Percentiles rank a stretch among this genome's conserved stretches.
Evolutionary conservation across 2,888 invertebrate genomes (phyloP).

Genomic region (Oithona nana): DNA sequence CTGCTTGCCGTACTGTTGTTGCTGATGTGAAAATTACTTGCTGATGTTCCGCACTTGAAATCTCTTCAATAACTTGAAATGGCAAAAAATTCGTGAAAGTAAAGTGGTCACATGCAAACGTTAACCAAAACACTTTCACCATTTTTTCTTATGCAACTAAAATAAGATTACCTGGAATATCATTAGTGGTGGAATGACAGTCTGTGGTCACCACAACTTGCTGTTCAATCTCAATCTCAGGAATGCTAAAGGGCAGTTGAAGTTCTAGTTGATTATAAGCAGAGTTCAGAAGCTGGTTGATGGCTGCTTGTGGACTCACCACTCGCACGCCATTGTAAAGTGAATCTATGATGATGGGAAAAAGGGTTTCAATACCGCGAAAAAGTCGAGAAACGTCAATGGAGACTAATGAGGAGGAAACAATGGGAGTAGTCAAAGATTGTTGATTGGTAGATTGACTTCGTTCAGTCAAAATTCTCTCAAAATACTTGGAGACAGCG

Average conservation of each 20-base stretch:
- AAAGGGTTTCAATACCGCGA: neutral
- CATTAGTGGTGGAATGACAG: no score
- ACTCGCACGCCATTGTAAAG: neutral
- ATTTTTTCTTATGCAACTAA: neutral
- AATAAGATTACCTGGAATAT: no score
- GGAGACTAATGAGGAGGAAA: no score
- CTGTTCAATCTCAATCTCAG: neutral
- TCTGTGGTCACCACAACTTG: no score
- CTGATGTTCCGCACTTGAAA: no score
- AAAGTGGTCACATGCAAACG: no score
- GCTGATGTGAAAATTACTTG: no score
- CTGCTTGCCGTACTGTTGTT: no score
- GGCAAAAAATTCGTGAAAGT: no score
- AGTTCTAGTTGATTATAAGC: neutral
- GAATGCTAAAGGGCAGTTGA: neutral
- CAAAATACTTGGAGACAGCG: slow-evolving; percentile 1
- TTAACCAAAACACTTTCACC: neutral
- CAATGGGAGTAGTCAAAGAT: no score
- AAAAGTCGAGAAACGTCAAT: neutral
- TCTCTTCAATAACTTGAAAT: no score
- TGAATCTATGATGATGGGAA: neutral
- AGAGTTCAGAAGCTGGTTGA: neutral
- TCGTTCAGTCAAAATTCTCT: neutral
- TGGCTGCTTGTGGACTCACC: neutral
- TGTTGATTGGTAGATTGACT: no score